Conservation (phyloP, 2,113 vertebrate genomes). For the Pardalotus punctatus region DNA sequence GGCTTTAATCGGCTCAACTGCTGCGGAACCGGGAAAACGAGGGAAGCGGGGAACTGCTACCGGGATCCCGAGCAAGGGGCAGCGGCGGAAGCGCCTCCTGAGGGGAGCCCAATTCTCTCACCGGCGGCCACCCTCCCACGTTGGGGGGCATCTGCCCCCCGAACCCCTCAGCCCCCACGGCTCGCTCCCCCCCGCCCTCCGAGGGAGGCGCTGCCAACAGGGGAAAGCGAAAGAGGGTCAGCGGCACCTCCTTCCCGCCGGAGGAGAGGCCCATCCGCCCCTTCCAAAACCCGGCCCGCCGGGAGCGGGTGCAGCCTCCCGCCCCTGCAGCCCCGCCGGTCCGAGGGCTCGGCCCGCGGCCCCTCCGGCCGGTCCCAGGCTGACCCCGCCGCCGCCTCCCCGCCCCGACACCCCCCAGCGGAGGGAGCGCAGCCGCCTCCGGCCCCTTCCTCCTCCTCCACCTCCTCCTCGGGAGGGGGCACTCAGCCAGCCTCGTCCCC, state of each 20-base stretch:
- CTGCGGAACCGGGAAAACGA: background rate
- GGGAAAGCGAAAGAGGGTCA: background rate
- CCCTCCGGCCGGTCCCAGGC: background rate
- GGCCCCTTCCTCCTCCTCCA: background rate
- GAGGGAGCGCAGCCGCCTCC: background rate
- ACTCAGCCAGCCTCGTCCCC: background rate
- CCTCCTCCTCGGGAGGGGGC: background rate
- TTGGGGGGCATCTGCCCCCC: background rate
- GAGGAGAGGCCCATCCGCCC: background rate
- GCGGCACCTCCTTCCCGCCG: background rate
- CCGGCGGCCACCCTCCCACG: background rate
- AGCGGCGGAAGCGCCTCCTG: background rate
- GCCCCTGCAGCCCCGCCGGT: background rate
- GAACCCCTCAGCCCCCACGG: background rate
- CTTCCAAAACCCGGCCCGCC: background rate
- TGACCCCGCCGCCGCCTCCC: background rate
- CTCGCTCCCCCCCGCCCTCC: background rate
- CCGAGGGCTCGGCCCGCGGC: background rate
- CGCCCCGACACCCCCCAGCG: constrained; percentile 11
- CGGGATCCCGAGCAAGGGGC: background rate
- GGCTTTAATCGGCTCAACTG: background rate
- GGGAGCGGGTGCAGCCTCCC: background rate
- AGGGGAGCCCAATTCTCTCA: background rate
- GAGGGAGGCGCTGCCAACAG: background rate
- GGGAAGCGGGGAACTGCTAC: constrained; percentile 32